Conservation (phyloP, 2,888 invertebrate genomes). For the Aelia acuminata region DNA sequence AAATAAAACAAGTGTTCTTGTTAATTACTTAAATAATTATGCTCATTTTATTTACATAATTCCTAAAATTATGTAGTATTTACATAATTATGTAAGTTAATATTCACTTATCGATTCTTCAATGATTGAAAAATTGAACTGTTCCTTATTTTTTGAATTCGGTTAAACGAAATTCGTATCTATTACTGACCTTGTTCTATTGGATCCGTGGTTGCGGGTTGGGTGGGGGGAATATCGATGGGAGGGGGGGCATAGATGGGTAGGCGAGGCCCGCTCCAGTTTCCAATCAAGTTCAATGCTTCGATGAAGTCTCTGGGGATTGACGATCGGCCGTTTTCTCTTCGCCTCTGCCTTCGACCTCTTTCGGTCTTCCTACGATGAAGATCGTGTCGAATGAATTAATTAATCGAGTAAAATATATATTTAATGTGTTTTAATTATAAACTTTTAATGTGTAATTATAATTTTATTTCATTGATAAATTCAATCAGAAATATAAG, state of each 20-base stretch:
- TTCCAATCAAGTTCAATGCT: slow-evolving; percentile 59
- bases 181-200: neutral
- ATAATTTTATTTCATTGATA: too few relatives aligned
- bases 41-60: too few relatives aligned
- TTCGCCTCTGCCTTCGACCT: neutral
- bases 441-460: neutral
- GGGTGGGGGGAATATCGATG: neutral
- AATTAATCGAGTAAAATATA: neutral
- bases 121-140: neutral
- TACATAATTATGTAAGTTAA: too few relatives aligned
- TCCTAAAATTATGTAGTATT: too few relatives aligned
- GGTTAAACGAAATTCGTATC: neutral
- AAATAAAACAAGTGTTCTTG: too few relatives aligned
- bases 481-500: too few relatives aligned
- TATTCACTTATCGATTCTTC: neutral
- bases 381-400: neutral
- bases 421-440: neutral
- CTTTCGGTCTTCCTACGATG: neutral
- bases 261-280: neutral
- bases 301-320: slow-evolving; percentile 53
- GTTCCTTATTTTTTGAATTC: neutral
- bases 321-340: neutral
- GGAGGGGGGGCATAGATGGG: neutral
- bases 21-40: too few relatives aligned
- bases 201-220: neutral